A percentile compares a stretch with the other conserved stretches of the same genome.
phyloP scores from a whole-genome alignment of 2,797 vertebrate genomes.

The Cottoperca gobio region DNA sequence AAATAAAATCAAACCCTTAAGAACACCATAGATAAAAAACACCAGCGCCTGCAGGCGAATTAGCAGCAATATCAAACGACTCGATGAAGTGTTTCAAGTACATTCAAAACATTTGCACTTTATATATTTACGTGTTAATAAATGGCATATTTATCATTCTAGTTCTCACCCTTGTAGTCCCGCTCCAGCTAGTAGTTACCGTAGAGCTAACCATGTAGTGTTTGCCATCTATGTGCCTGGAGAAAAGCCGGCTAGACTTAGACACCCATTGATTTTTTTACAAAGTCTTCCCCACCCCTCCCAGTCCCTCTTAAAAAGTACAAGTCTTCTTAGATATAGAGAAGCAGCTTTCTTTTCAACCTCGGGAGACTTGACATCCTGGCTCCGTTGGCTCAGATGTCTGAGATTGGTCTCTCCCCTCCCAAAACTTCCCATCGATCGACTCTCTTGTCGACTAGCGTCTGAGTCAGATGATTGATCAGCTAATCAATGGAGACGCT shows the following conservation, averaged over 20 bases:
- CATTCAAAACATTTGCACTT: background rate
- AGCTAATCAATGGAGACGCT: conserved; percentile 68
- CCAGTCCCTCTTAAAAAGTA: conserved; percentile 44
- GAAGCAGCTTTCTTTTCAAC: conserved; percentile 45
- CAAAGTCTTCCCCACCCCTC: conserved; percentile 19
- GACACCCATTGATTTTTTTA: conserved; percentile 57
- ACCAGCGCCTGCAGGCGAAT: too few relatives aligned
- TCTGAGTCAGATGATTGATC: conserved; percentile 77
- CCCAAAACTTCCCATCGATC: conserved; percentile 66
- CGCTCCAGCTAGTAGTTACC: background rate
- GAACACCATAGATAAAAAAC: too few relatives aligned
- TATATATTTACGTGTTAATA: background rate
- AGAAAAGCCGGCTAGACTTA: conserved; percentile 41
- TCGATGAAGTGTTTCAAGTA: too few relatives aligned
- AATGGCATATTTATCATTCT: conserved; percentile 11
- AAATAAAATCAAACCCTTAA: too few relatives aligned
- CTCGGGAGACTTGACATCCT: conserved; percentile 59
- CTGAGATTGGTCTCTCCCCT: conserved; percentile 53
- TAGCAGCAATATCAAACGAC: too few relatives aligned
- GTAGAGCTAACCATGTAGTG: background rate
- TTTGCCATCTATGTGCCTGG: conserved; percentile 14
- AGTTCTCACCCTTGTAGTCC: background rate
- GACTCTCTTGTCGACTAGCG: conserved; percentile 47
- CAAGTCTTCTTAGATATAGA: conserved; percentile 49
- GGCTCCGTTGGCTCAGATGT: conserved; percentile 62